Conservation (phyloP, 2,113 vertebrate genomes). For the Opisthocomus hoazin region DNA sequence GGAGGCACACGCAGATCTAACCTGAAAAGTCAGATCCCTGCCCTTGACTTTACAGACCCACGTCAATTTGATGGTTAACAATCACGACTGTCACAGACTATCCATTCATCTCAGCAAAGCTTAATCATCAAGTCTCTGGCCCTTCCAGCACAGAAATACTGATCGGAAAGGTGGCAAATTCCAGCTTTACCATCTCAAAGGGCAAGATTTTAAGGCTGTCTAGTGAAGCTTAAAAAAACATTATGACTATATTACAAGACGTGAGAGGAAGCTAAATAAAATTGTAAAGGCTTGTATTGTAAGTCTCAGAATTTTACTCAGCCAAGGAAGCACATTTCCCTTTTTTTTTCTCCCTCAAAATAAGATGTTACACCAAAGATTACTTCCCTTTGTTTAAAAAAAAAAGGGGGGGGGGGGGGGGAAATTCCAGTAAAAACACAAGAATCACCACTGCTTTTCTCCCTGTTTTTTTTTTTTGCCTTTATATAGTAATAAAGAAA, state of each 20-base stretch:
- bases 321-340: not conserved
- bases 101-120: not conserved
- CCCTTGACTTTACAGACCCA: not conserved
- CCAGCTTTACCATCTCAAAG: not conserved
- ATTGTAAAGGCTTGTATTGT: not conserved
- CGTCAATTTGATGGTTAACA: not conserved
- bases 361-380: not conserved
- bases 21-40: not conserved
- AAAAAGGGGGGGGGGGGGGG: fast-evolving
- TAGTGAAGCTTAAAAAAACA: not conserved
- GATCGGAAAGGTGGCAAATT: not conserved
- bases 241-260: not conserved
- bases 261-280: not conserved
- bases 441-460: not conserved
- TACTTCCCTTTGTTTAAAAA: not conserved
- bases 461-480: not conserved
- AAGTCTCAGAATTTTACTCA: not conserved
- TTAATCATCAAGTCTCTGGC: not conserved
- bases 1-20: not conserved
- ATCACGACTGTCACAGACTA: not conserved
- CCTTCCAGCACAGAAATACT: not conserved
- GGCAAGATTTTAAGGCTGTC: not conserved
- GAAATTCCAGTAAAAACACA: not conserved
- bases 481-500: not conserved
- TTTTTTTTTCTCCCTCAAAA: not conserved